Base-by-base conservation (phyloP, 2,113 vertebrate genomes). In the Epinephelus fuscoguttatus region DNA sequence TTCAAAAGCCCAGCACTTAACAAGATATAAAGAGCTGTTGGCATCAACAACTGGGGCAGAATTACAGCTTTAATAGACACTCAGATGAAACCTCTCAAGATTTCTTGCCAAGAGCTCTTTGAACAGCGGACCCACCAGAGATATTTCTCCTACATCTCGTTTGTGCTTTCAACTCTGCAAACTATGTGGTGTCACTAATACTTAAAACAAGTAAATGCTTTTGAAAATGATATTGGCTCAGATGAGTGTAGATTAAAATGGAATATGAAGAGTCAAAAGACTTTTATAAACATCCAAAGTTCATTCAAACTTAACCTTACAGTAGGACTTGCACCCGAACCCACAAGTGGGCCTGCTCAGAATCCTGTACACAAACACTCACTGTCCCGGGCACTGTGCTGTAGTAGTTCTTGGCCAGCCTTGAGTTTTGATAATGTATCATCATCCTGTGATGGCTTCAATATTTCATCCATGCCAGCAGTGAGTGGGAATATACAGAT, bases 1-100 rank as follows among this genome's bases (percentile, higher is more conserved):
- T 84, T 88, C 67, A 73, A 86, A 37, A 77, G 71, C 40, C 21
- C 9, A 21, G 53, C 52, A 69, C 67, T 78, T 83, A 78, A 84
- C 55, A 84, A 75, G 77, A 84, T 69, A 71, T 78, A 78, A 78
- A 79, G 33, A 59, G 57, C 45, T 66, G 33, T 42, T 83, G 80
- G 77, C 80, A 63, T 85, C 68, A 74, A 79, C 62, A 55, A 72
- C 57, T 53, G 33, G 52, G 52, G 33, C 19, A 23, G 55, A 76
- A 69, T 79, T 86, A 71, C 63, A 75, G 21, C 75, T 71, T 66
- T 73, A 76, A 79, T 56, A 70, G 55, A 81, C 67, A 75, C 40
- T 85, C 47, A 45, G 42, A 45, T 61, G n/a, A 80, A 84, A 64
- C 17, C 52, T 83, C 62, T 82, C 62, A 67, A 37, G 50, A 70